A percentile compares a stretch with the other conserved stretches of the same genome.
Evolutionary conservation across 2,888 invertebrate genomes (phyloP).

Genomic region (Nymphalis c-album): DNA sequence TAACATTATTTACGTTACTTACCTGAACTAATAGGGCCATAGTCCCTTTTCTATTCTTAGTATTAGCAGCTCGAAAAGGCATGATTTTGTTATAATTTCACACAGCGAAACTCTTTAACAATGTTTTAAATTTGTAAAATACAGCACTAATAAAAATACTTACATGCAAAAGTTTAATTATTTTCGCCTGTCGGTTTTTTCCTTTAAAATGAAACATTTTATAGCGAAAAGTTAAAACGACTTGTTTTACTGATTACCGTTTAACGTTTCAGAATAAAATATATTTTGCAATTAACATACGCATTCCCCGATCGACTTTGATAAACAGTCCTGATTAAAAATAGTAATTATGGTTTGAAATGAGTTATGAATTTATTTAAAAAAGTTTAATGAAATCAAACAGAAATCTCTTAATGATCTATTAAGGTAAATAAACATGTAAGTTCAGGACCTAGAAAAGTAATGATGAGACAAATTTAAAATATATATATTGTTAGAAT

Average conservation of each 20-base stretch:
- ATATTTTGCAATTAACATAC: background rate
- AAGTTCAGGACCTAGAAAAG: too few relatives aligned
- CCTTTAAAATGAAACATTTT: slow-evolving; percentile 59
- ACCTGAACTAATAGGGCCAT: slow-evolving; percentile 48
- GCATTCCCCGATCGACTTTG: background rate
- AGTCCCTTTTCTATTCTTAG: slow-evolving; percentile 49
- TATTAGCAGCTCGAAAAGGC: slow-evolving; percentile 13
- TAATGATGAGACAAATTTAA: too few relatives aligned
- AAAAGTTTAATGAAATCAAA: too few relatives aligned
- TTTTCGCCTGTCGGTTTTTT: slow-evolving; percentile 55
- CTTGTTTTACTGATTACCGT: background rate
- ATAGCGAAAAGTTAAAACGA: slow-evolving; percentile 9
- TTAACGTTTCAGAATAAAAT: slow-evolving; percentile 1
- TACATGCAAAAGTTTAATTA: slow-evolving; percentile 54
- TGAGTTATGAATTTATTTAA: too few relatives aligned
- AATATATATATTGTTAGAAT: too few relatives aligned
- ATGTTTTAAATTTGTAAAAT: slow-evolving; percentile 8
- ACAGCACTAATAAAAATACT: slow-evolving; percentile 42
- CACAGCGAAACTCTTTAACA: background rate
- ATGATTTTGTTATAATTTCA: slow-evolving; percentile 1
- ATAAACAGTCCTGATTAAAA: slow-evolving; percentile 17
- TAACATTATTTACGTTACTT: slow-evolving; percentile 36
- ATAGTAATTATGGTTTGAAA: background rate
- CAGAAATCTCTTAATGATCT: too few relatives aligned
- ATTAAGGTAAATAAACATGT: too few relatives aligned